phyloP scores from a whole-genome alignment of 2,888 invertebrate species.

The Torymus aiolomorphi region DNA sequence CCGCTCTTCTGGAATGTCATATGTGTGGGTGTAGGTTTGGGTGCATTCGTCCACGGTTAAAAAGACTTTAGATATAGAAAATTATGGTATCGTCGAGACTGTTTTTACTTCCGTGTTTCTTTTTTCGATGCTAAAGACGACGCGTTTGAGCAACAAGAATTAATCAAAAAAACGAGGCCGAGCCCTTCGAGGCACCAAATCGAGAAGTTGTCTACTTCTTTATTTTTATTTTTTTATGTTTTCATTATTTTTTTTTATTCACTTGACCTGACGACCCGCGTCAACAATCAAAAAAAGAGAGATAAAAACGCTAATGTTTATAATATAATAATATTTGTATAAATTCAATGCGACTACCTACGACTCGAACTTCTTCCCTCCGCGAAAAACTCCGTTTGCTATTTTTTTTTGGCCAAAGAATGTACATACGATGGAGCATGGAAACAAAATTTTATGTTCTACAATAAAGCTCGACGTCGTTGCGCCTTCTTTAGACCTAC shows the following conservation, averaged over 20 bases:
- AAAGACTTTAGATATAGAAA: background rate
- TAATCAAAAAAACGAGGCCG: slow-evolving; percentile 74
- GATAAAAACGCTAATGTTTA: slow-evolving; percentile 64
- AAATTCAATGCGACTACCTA: slow-evolving; percentile 63
- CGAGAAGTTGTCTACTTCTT: slow-evolving; percentile 60
- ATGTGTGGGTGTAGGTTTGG: background rate
- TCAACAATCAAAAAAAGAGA: slow-evolving; percentile 66
- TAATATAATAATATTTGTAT: slow-evolving; percentile 58
- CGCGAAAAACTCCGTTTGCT: background rate
- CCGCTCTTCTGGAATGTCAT: slow-evolving; percentile 44
- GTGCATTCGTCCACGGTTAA: slow-evolving; percentile 13
- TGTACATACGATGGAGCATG: slow-evolving; percentile 28
- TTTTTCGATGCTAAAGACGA: slow-evolving; percentile 7
- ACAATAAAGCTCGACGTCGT: slow-evolving; percentile 16
- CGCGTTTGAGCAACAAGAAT: background rate
- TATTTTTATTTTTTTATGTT: slow-evolving; percentile 49
- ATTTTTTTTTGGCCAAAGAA: slow-evolving; percentile 5
- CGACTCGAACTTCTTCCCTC: slow-evolving; percentile 39
- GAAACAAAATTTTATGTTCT: slow-evolving; percentile 22
- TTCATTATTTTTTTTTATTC: slow-evolving; percentile 46
- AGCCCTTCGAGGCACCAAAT: slow-evolving; percentile 68
- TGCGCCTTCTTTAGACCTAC: slow-evolving; percentile 30
- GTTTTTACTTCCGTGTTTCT: background rate
- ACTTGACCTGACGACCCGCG: slow-evolving; percentile 73
- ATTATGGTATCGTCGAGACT: background rate